phyloP scores from a whole-genome alignment of 2,888 invertebrate genomes.

The Heteropelma amictum region DNA sequence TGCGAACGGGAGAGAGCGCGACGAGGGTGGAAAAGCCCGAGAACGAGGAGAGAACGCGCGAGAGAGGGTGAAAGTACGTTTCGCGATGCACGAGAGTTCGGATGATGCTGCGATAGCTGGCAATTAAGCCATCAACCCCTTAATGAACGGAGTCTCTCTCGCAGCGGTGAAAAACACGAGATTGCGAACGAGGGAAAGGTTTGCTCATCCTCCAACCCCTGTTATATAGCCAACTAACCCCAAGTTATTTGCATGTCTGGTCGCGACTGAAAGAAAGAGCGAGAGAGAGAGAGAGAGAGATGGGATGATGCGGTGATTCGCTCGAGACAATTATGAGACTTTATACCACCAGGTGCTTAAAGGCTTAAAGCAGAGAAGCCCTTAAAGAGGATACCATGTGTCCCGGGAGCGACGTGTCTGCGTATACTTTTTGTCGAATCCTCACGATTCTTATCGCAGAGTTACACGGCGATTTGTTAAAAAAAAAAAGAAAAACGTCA shows the following conservation, averaged over 20 bases:
- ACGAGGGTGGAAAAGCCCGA: conserved; percentile 25
- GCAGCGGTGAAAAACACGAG: conserved; percentile 8
- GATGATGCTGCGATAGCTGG: conserved; percentile 66
- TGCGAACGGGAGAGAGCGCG: conserved; percentile 39
- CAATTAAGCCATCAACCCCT: conserved; percentile 77
- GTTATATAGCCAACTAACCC: conserved; percentile 78
- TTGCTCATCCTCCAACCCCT: conserved; percentile 70
- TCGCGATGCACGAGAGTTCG: conserved; percentile 23
- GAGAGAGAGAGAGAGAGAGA: conserved; percentile 67
- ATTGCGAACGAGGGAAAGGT: conserved; percentile 48
- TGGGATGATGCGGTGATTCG: conserved; percentile 75
- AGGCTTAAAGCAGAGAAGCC: conserved; percentile 74
- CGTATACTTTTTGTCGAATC: too few relatives aligned
- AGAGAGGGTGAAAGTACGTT: conserved; percentile 20
- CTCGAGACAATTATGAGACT: conserved; percentile 75
- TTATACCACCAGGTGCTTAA: conserved; percentile 75
- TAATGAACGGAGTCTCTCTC: conserved; percentile 74
- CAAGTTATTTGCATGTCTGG: conserved; percentile 77
- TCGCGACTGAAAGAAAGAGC: conserved; percentile 41
- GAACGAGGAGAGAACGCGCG: conserved; percentile 57
- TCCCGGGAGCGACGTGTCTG: conserved; percentile 14
- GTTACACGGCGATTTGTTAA: too few relatives aligned
- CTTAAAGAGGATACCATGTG: conserved; percentile 63
- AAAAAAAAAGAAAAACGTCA: too few relatives aligned
- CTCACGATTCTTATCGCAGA: too few relatives aligned